A percentile compares a stretch with the other conserved stretches of the same genome.
Evolutionary conservation across 2,888 invertebrate species (phyloP).

Genomic region (Pedicia rivosa): DNA sequence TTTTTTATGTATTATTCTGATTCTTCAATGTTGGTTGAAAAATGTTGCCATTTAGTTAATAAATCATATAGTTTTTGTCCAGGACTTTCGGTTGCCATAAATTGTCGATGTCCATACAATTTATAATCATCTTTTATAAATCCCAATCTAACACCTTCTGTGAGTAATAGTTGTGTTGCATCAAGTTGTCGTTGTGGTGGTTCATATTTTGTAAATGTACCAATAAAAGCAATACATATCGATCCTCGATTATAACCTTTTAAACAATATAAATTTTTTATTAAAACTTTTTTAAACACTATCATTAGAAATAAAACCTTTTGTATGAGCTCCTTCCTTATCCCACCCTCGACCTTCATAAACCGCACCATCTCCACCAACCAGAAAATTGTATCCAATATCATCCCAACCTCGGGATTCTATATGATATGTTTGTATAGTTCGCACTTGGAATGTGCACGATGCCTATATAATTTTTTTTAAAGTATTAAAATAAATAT

Average conservation of each 20-base stretch:
- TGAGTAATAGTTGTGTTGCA: constrained; percentile 44
- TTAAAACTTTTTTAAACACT: neutral
- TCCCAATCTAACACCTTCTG: constrained; percentile 40
- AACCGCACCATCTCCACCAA: constrained; percentile 61
- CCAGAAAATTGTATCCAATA: constrained; percentile 61
- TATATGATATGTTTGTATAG: constrained; percentile 52
- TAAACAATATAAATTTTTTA: neutral
- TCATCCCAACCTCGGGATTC: constrained; percentile 46
- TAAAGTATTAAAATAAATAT: no score
- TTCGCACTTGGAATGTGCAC: constrained; percentile 41
- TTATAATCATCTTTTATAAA: constrained; percentile 47
- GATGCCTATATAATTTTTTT: constrained; percentile 35
- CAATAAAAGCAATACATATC: constrained; percentile 56
- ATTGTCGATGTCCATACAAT: constrained; percentile 49
- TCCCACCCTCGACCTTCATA: constrained; percentile 66
- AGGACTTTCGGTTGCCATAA: constrained; percentile 49
- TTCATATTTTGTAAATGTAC: constrained; percentile 41
- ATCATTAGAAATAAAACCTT: constrained; percentile 15
- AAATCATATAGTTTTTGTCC: constrained; percentile 46
- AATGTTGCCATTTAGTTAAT: constrained; percentile 54
- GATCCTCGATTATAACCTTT: constrained; percentile 45
- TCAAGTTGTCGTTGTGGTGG: constrained; percentile 39
- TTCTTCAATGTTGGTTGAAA: neutral
- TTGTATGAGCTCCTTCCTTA: constrained; percentile 51
- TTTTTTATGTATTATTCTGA: constrained; percentile 27